These are phyloP conservation scores for Sacculina carcini DNA, from an alignment of 2,888 invertebrate genomes.

Conservation along the genomic window DNA sequence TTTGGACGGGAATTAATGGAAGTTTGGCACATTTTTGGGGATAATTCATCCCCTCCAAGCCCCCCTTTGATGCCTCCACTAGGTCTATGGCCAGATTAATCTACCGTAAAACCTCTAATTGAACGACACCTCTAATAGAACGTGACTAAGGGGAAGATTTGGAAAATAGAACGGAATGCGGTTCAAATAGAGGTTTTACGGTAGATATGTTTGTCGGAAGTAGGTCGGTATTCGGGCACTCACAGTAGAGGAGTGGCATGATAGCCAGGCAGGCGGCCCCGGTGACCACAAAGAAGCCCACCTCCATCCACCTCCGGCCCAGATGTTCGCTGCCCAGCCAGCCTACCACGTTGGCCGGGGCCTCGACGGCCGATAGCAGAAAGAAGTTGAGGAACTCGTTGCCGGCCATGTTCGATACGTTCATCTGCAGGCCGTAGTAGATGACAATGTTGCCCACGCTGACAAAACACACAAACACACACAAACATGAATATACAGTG, in stretches of 20 bases:
- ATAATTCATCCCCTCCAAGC: too few species aligned
- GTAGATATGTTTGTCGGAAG: too few species aligned
- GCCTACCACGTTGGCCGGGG: slow-evolving; percentile 33
- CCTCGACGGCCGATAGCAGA: slow-evolving; percentile 32
- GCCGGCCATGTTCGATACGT: slow-evolving; percentile 24
- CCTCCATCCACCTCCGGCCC: slow-evolving; percentile 11
- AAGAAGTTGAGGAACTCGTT: slow-evolving; percentile 39
- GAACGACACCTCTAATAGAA: neutral
- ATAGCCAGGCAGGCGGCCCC: slow-evolving; percentile 1
- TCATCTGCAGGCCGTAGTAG: slow-evolving; percentile 18
- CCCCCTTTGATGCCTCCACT: too few species aligned
- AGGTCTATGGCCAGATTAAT: neutral
- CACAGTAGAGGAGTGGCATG: slow-evolving; percentile 1
- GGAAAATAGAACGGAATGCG: too few species aligned
- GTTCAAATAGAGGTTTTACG: too few species aligned
- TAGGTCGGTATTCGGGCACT: too few species aligned
- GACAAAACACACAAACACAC: neutral
- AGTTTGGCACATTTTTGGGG: too few species aligned
- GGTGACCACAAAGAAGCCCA: slow-evolving; percentile 7
- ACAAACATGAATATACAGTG: neutral
- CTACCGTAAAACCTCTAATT: neutral
- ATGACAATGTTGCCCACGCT: slow-evolving; percentile 17
- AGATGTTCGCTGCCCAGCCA: slow-evolving; percentile 10
- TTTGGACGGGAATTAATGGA: too few species aligned
- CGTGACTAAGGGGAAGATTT: too few species aligned